phyloP scores from a whole-genome alignment of 1,140 invertebrate species.

The Pseudachorutes palmiensis region DNA sequence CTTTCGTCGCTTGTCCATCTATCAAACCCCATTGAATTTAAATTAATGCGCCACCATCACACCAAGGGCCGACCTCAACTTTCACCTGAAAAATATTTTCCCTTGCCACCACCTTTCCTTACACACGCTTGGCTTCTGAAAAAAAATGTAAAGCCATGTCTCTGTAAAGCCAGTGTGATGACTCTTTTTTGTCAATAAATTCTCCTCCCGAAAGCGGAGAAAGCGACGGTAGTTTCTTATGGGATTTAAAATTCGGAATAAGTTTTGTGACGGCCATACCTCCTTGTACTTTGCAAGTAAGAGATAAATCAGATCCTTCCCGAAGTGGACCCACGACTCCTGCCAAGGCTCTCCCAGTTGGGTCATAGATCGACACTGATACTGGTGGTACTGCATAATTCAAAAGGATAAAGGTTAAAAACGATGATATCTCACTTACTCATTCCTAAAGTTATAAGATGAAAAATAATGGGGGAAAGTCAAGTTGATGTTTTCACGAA shows the following conservation, averaged over 20 bases:
- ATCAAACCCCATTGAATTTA: neutral
- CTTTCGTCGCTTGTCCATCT: neutral
- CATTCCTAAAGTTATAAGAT: too few relatives aligned
- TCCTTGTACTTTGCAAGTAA: conserved; percentile 72
- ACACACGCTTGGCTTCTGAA: too few relatives aligned
- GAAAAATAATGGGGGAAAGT: neutral
- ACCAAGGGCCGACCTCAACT: neutral
- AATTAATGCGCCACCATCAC: neutral
- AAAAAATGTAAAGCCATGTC: too few relatives aligned
- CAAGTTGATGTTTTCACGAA: neutral
- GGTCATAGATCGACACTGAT: conserved; percentile 67
- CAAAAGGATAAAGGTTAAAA: conserved; percentile 8
- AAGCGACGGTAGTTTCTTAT: too few relatives aligned
- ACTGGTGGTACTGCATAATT: conserved; percentile 60
- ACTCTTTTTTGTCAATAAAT: too few relatives aligned
- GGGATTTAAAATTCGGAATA: neutral
- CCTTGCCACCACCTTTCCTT: too few relatives aligned
- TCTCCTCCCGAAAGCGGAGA: too few relatives aligned
- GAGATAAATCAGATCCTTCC: conserved; percentile 66
- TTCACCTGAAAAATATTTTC: too few relatives aligned
- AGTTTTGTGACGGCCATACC: conserved; percentile 54
- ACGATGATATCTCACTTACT: neutral
- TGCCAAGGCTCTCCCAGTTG: conserved; percentile 64
- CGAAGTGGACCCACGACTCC: conserved; percentile 68
- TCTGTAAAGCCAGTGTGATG: too few relatives aligned